Evolutionary conservation across 2,113 vertebrate species (phyloP).

Genomic region (Melanerpes aurifrons): DNA sequence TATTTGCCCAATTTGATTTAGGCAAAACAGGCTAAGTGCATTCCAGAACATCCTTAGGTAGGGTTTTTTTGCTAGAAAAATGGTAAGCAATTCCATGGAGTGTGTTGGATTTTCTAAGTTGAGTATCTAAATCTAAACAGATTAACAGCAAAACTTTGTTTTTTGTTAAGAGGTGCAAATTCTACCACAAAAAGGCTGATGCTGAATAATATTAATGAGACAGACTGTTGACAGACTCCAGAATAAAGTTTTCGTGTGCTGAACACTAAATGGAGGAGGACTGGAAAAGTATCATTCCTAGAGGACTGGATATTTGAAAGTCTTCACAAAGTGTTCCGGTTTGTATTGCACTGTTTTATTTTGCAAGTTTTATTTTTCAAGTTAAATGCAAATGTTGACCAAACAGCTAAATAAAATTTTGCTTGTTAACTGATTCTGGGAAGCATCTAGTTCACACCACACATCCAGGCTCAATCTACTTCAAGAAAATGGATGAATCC

Average conservation of each 20-base stretch:
- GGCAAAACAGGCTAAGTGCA: not conserved
- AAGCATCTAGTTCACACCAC: not conserved
- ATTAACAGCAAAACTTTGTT: not conserved
- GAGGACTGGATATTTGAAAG: not conserved
- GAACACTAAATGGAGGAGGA: not conserved
- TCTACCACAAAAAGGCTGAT: not conserved
- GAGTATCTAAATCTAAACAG: not conserved
- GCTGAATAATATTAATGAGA: not conserved
- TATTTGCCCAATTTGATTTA: not conserved
- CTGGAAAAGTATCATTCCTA: not conserved
- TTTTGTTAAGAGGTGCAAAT: not conserved
- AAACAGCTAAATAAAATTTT: not conserved
- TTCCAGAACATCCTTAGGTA: not conserved
- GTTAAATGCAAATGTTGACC: not conserved
- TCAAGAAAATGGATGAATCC: not conserved
- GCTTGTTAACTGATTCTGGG: not conserved
- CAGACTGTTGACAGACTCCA: not conserved
- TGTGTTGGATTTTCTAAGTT: not conserved
- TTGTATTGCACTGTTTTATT: not conserved
- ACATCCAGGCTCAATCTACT: not conserved
- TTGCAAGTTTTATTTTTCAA: not conserved
- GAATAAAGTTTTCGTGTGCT: not conserved
- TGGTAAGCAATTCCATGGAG: not conserved
- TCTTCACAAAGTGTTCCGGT: not conserved
- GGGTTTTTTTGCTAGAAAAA: not conserved